Percentiles rank a stretch among this genome's conserved stretches.
These are phyloP conservation scores for Drosophila eugracilis DNA, from an alignment of 1,140 invertebrate species.

Conservation along the genomic window DNA sequence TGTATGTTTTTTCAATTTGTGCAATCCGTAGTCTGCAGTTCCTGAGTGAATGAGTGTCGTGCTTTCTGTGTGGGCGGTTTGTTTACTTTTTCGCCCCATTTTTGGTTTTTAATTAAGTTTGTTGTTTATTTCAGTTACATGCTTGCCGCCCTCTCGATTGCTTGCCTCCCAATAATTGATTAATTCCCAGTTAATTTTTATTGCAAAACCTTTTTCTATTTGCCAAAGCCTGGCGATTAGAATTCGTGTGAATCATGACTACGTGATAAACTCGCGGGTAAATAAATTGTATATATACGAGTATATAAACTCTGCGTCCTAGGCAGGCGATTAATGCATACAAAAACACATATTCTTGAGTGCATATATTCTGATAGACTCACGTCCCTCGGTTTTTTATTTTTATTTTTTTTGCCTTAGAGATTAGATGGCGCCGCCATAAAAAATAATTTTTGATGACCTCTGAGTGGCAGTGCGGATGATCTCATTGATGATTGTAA, in stretches of 20 bases:
- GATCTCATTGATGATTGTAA: conserved; percentile 46
- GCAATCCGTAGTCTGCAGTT: conserved; percentile 45
- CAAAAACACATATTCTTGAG: conserved; percentile 4
- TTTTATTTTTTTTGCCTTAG: conserved; percentile 1
- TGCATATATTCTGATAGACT: conserved; percentile 29
- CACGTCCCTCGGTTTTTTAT: background rate
- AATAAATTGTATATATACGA: conserved; percentile 18
- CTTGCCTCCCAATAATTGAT: conserved; percentile 45
- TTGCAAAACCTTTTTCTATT: conserved; percentile 19
- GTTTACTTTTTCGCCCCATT: conserved; percentile 67
- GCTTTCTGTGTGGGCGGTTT: conserved; percentile 64
- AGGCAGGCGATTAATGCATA: conserved; percentile 1
- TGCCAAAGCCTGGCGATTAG: conserved; percentile 24
- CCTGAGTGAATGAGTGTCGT: conserved; percentile 24
- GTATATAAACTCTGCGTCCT: conserved; percentile 16
- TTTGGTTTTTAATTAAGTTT: conserved; percentile 69
- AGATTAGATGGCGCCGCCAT: conserved; percentile 51
- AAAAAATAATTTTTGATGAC: conserved; percentile 51
- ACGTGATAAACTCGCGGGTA: conserved; percentile 39
- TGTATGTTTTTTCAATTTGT: conserved; percentile 63
- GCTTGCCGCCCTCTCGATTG: conserved; percentile 27
- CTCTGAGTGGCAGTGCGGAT: conserved; percentile 34
- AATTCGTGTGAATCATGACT: conserved; percentile 58
- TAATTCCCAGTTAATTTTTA: conserved; percentile 44
- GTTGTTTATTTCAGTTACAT: conserved; percentile 41